phyloP scores from a whole-genome alignment of 2,888 invertebrate genomes.

The Cataglyphis altisquamis region DNA sequence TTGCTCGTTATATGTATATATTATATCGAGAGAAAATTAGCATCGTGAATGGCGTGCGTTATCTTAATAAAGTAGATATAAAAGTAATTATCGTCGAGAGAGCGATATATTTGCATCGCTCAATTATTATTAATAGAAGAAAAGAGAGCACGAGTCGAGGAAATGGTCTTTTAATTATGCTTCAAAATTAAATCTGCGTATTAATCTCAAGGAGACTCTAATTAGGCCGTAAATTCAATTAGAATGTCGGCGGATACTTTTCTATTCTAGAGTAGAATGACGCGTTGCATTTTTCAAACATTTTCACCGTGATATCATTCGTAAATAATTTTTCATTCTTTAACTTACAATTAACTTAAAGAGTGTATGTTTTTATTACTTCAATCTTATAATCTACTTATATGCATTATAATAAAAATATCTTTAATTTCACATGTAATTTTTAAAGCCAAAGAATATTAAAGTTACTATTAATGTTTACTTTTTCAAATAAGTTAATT shows the following conservation, averaged over 20 bases:
- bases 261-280: neutral
- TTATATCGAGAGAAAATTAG: constrained; percentile 33
- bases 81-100: constrained; percentile 46
- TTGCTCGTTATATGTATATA: neutral
- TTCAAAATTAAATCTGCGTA: constrained; percentile 48
- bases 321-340: constrained; percentile 16
- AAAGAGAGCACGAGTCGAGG: constrained; percentile 31
- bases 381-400: neutral
- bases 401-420: constrained; percentile 10
- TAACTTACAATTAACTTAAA: constrained; percentile 4
- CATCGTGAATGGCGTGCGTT: constrained; percentile 16
- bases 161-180: constrained; percentile 46
- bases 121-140: constrained; percentile 53
- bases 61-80: constrained; percentile 57
- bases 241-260: constrained; percentile 28
- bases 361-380: neutral
- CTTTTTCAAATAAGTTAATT: neutral
- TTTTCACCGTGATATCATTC: constrained; percentile 27
- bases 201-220: constrained; percentile 34
- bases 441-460: neutral
- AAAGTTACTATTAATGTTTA: neutral
- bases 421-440: neutral
- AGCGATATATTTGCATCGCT: constrained; percentile 32
- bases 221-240: constrained; percentile 52
- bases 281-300: constrained; percentile 38